A percentile compares a stretch with the other conserved stretches of the same genome.
Evolutionary conservation across 2,888 invertebrate species (phyloP).

Genomic region (Galerucella nymphaeae): DNA sequence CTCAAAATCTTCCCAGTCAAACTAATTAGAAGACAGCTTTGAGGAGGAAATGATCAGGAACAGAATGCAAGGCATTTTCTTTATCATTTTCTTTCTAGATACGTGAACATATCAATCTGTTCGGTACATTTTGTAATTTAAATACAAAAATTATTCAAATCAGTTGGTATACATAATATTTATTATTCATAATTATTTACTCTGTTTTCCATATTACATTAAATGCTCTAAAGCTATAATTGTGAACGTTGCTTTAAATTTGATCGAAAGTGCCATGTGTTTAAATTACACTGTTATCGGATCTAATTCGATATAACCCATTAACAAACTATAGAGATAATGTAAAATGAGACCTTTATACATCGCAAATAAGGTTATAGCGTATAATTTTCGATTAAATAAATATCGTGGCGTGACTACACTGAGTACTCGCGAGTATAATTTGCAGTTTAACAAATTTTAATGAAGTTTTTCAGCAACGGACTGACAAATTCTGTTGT

Average conservation of each 20-base stretch:
- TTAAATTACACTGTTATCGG: conserved; percentile 29
- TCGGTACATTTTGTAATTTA: too few species aligned
- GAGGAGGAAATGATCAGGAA: too few species aligned
- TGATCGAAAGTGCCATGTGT: conserved; percentile 5
- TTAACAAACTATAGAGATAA: conserved; percentile 27
- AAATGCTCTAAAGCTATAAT: neutral
- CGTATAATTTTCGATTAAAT: conserved; percentile 22
- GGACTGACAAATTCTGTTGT: neutral
- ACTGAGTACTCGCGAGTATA: neutral
- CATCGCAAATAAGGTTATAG: conserved; percentile 19
- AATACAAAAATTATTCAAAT: too few species aligned
- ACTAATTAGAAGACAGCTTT: too few species aligned
- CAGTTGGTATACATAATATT: too few species aligned
- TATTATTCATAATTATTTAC: neutral
- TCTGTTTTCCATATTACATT: neutral
- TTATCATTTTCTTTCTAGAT: too few species aligned
- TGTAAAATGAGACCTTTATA: conserved; percentile 26
- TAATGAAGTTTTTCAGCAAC: neutral
- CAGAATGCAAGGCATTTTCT: too few species aligned
- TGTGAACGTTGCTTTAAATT: neutral
- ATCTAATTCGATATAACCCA: conserved; percentile 21
- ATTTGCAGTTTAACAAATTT: neutral
- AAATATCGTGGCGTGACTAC: conserved; percentile 17
- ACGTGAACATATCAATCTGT: too few species aligned
- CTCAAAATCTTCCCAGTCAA: too few species aligned